These are phyloP conservation scores for Haplochromis vanheusdeni DNA, from an alignment of 2,113 vertebrate species.

Conservation along the genomic window DNA sequence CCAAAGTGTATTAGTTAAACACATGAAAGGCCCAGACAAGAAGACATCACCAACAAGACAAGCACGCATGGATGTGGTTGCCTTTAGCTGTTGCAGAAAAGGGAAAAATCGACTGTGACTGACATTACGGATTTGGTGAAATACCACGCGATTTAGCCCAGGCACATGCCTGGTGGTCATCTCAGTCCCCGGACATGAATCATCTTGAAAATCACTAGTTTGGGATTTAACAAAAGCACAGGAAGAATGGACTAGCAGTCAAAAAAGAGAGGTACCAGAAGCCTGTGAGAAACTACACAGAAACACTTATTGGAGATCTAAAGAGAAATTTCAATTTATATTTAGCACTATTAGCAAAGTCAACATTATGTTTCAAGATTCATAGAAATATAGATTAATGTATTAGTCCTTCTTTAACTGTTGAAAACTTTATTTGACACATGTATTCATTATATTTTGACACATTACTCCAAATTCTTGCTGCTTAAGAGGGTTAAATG, in stretches of 20 bases:
- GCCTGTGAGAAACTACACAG: neutral
- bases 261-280: neutral
- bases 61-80: neutral
- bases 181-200: neutral
- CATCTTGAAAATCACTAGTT: neutral
- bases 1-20: neutral
- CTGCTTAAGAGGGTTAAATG: neutral
- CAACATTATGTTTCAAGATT: neutral
- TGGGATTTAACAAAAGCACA: neutral
- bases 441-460: neutral
- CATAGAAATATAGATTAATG: neutral
- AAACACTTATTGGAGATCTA: neutral
- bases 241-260: neutral
- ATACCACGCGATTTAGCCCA: neutral
- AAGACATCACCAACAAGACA: neutral
- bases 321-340: neutral
- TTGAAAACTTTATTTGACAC: neutral
- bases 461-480: neutral
- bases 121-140: neutral
- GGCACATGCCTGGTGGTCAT: neutral
- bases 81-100: neutral
- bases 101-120: neutral
- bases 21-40: neutral
- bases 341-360: neutral
- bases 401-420: neutral